These are phyloP conservation scores for Creontiades dilutus DNA, from an alignment of 2,888 invertebrate species.

Conservation along the genomic window DNA sequence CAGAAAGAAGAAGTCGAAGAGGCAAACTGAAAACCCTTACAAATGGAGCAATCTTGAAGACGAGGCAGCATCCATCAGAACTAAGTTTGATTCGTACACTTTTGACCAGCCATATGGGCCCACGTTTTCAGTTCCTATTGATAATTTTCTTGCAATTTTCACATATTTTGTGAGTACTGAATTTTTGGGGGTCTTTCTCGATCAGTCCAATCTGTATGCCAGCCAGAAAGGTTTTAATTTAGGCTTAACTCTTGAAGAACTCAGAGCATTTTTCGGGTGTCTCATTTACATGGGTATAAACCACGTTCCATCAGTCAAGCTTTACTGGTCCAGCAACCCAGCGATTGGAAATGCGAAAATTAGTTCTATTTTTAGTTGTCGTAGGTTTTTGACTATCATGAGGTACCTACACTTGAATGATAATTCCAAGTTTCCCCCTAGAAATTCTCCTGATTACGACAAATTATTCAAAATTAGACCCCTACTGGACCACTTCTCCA, in stretches of 20 bases:
- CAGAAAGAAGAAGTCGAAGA: conserved; percentile 33
- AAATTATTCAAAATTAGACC: conserved; percentile 75
- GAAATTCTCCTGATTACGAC: conserved; percentile 73
- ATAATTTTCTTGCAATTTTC: conserved; percentile 40
- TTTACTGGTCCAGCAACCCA: conserved; percentile 38
- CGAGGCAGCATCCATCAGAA: conserved; percentile 17
- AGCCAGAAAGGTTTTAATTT: conserved; percentile 45
- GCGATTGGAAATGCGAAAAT: conserved; percentile 38
- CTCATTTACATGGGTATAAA: conserved; percentile 43
- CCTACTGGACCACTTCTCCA: conserved; percentile 67
- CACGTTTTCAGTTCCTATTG: conserved; percentile 7
- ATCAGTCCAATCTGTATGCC: conserved; percentile 34
- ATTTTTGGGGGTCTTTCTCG: conserved; percentile 6
- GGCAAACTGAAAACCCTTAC: conserved; percentile 40
- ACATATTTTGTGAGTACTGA: not conserved
- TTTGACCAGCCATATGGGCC: conserved; percentile 44
- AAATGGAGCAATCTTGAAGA: conserved; percentile 35
- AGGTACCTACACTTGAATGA: conserved; percentile 56
- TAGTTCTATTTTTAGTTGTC: not conserved
- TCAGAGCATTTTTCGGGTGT: conserved; percentile 36
- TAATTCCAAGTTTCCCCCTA: conserved; percentile 25
- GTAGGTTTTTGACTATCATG: conserved; percentile 47
- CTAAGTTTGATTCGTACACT: conserved; percentile 36
- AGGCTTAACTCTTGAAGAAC: conserved; percentile 23
- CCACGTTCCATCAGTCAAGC: conserved; percentile 23